Conservation (phyloP, 1,140 invertebrate genomes). For the Magallana angulata region DNA sequence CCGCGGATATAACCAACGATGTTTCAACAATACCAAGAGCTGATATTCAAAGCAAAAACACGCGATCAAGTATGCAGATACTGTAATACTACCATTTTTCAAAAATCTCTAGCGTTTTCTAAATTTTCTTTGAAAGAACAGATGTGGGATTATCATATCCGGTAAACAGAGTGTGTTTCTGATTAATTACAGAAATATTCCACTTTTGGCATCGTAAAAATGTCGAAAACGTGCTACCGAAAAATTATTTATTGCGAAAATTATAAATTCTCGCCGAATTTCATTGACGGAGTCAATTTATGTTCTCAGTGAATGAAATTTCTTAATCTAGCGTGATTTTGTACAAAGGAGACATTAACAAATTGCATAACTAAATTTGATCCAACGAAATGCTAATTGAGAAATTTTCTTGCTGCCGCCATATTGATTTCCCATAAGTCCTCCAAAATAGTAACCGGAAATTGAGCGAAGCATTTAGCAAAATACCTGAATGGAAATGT, state of each 20-base stretch:
- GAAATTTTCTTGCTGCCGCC: background rate
- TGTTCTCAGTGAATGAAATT: conserved; percentile 14
- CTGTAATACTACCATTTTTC: background rate
- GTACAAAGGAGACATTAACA: conserved; percentile 5
- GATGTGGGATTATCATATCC: background rate
- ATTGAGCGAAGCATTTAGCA: conserved; percentile 15
- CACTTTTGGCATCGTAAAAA: conserved; percentile 11
- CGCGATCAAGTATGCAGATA: no score
- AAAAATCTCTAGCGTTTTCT: background rate
- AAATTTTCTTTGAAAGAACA: conserved; percentile 17
- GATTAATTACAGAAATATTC: conserved; percentile 23
- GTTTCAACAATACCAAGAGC: no score
- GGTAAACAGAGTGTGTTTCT: background rate
- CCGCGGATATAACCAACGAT: no score
- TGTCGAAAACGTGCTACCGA: conserved; percentile 18
- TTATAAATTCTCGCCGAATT: background rate
- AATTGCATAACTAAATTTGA: conserved; percentile 32
- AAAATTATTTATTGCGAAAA: conserved; percentile 24
- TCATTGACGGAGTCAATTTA: conserved; percentile 31
- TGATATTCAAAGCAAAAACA: no score
- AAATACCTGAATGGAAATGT: conserved; percentile 30
- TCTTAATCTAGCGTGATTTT: conserved; percentile 23
- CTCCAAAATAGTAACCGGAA: background rate
- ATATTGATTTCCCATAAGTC: conserved; percentile 23
- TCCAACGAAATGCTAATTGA: conserved; percentile 5